Evolutionary conservation across 2,113 vertebrate genomes (phyloP).

Genomic region (Indicator maculatus): DNA sequence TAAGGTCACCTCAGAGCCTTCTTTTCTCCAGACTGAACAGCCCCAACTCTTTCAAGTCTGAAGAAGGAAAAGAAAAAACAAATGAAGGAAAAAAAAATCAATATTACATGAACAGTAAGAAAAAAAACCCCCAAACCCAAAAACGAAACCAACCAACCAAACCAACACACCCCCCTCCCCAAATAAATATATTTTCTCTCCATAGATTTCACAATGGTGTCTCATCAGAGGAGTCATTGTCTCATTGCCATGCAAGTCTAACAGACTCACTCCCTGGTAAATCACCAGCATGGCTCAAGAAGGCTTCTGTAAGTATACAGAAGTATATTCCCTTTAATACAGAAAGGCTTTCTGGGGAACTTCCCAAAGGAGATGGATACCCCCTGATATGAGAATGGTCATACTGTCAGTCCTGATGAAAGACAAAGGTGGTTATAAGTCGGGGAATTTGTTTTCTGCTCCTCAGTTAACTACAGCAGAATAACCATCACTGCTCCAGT

Average conservation of each 20-base stretch:
- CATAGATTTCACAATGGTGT: not conserved
- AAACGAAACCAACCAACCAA: too few relatives aligned
- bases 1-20: too few relatives aligned
- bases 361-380: not conserved
- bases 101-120: too few relatives aligned
- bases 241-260: rapidly evolving
- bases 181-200: not conserved
- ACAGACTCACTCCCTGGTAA: not conserved
- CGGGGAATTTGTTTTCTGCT: not conserved
- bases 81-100: too few relatives aligned
- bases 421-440: not conserved
- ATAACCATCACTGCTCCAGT: not conserved
- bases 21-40: too few relatives aligned
- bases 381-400: not conserved
- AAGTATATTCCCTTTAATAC: not conserved
- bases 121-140: too few relatives aligned
- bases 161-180: too few relatives aligned
- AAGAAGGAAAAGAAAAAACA: too few relatives aligned
- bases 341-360: not conserved
- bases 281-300: not conserved
- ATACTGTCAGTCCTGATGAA: not conserved
- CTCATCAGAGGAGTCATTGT: not conserved
- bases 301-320: not conserved
- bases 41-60: too few relatives aligned
- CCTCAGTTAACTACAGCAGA: not conserved